Evolutionary conservation across 2,797 vertebrate species (phyloP).

Genomic region (Lutjanus campechanus): DNA sequence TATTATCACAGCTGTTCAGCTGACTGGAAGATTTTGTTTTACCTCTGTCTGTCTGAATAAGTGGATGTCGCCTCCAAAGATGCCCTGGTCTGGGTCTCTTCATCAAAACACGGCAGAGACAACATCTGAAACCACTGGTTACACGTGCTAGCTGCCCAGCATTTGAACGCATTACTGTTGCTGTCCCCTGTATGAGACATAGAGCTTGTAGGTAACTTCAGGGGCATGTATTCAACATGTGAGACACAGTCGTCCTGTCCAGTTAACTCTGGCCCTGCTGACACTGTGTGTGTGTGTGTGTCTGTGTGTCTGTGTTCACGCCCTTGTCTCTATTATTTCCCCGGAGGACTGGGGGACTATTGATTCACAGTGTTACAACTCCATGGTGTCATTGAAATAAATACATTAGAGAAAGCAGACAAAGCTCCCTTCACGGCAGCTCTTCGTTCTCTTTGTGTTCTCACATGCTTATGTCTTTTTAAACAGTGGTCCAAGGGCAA

Average conservation of each 20-base stretch:
- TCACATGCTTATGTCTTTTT: conserved; percentile 42
- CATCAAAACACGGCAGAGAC: too few species aligned
- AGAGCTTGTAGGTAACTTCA: conserved; percentile 16
- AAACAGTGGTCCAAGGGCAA: conserved; percentile 43
- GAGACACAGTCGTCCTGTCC: conserved; percentile 10
- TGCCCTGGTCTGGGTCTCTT: too few species aligned
- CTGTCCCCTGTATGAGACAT: not conserved
- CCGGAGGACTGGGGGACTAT: conserved; percentile 43
- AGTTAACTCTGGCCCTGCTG: conserved; percentile 19
- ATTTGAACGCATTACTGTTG: conserved; percentile 14
- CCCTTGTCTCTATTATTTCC: conserved; percentile 51
- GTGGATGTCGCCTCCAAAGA: too few species aligned
- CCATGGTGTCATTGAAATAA: conserved; percentile 56
- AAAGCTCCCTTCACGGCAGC: conserved; percentile 50
- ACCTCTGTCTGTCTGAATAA: too few species aligned
- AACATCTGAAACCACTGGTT: too few species aligned
- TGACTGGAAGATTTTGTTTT: too few species aligned
- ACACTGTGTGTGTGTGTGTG: not conserved
- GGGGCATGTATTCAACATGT: conserved; percentile 29
- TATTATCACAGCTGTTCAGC: too few species aligned
- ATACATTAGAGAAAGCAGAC: conserved; percentile 53
- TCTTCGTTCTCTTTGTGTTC: conserved; percentile 36
- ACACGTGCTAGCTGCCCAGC: conserved; percentile 1
- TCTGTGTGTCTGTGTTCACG: conserved; percentile 2
- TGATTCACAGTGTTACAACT: conserved; percentile 60